Evolutionary conservation across 2,797 vertebrate genomes (phyloP).

Genomic region (Notolepis coatsorum): DNA sequence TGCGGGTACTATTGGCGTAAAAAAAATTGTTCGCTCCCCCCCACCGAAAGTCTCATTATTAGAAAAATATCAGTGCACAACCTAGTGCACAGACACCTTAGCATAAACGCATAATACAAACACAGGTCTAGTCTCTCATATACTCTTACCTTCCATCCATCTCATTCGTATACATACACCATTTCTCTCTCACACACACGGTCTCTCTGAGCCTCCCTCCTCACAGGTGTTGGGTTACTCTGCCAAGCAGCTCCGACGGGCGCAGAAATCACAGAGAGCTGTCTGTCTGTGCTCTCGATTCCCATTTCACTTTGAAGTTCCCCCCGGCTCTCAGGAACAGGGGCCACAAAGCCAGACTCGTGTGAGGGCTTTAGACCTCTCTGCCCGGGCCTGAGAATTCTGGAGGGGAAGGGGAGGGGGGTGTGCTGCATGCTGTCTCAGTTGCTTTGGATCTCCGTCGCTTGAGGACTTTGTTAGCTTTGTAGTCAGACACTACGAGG

Average conservation of each 20-base stretch:
- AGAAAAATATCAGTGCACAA: neutral
- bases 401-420: conserved; percentile 1
- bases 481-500: conserved; percentile 46
- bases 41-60: conserved; percentile 14
- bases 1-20: conserved; percentile 6
- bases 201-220: conserved; percentile 59
- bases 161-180: conserved; percentile 23
- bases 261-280: conserved; percentile 70
- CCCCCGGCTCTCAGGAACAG: conserved; percentile 62
- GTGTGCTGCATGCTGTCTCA: conserved; percentile 52
- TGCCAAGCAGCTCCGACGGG: conserved; percentile 72
- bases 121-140: conserved; percentile 17
- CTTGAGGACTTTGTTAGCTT: conserved; percentile 58
- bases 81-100: neutral
- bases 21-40: too few relatives aligned
- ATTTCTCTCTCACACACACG: conserved; percentile 15
- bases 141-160: conserved; percentile 20
- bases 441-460: conserved; percentile 24
- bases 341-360: conserved; percentile 67
- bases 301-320: conserved; percentile 77
- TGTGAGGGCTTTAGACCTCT: conserved; percentile 70
- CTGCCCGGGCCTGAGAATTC: conserved; percentile 43
- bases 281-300: conserved; percentile 70
- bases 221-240: conserved; percentile 77
- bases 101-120: conserved; percentile 34